A percentile compares a stretch with the other conserved stretches of the same genome.
Evolutionary conservation across 2,113 vertebrate genomes (phyloP).

Genomic region (Mastomys natalensis): DNA sequence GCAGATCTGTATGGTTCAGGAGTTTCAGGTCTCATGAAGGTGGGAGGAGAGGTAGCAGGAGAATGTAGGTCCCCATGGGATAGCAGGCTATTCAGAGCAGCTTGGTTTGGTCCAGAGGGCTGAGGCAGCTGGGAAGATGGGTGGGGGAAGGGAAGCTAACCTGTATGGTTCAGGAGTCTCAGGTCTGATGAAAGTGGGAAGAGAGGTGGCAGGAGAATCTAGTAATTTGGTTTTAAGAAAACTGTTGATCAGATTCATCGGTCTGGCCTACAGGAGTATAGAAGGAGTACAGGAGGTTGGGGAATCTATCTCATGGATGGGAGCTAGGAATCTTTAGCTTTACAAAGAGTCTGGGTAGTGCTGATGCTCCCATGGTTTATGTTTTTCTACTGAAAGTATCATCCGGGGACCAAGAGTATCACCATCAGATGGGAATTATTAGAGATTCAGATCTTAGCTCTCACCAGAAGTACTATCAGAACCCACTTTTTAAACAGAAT

Average conservation of each 20-base stretch:
- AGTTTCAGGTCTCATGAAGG: too few relatives aligned
- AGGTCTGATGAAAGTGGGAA: too few relatives aligned
- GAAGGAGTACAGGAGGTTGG: background rate
- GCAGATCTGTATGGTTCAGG: too few relatives aligned
- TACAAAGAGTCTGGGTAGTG: background rate
- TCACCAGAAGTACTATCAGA: background rate
- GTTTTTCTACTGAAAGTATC: background rate
- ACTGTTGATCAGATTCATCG: background rate
- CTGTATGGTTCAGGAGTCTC: too few relatives aligned
- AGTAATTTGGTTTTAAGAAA: background rate
- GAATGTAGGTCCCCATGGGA: too few relatives aligned
- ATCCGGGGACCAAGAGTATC: background rate
- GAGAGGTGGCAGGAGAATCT: background rate
- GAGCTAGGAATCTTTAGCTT: background rate
- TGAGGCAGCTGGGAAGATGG: too few relatives aligned
- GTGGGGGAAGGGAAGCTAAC: too few relatives aligned
- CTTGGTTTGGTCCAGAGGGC: too few relatives aligned
- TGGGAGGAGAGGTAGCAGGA: too few relatives aligned
- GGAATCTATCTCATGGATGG: background rate
- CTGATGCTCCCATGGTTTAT: background rate
- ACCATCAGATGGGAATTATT: background rate
- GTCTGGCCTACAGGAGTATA: background rate
- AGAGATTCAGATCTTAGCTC: conserved; percentile 33
- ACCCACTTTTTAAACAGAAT: conserved; percentile 45
- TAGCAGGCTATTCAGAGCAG: too few relatives aligned